phyloP scores from a whole-genome alignment of 2,888 invertebrate genomes.

The Apocheima hispidaria region DNA sequence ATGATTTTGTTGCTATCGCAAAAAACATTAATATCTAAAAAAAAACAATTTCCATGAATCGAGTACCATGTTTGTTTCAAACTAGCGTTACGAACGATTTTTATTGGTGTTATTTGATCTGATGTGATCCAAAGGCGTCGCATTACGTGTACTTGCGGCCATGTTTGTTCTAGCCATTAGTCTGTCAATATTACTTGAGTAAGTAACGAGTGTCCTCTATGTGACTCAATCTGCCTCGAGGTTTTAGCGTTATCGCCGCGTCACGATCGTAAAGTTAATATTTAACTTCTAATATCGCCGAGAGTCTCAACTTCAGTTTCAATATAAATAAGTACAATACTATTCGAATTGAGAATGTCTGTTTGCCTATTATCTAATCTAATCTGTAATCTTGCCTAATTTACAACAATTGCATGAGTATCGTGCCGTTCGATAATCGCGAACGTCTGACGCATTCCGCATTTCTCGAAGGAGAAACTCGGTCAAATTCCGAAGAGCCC shows the following conservation, averaged over 20 bases:
- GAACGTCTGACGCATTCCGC: slow-evolving; percentile 28
- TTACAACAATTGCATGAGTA: slow-evolving; percentile 17
- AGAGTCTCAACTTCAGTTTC: slow-evolving; percentile 30
- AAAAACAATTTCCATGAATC: slow-evolving; percentile 5
- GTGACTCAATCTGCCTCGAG: slow-evolving; percentile 59
- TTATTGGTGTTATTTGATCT: slow-evolving; percentile 34
- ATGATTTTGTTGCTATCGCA: background rate
- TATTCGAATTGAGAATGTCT: slow-evolving; percentile 6
- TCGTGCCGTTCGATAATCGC: slow-evolving; percentile 11
- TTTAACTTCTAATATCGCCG: slow-evolving; percentile 41
- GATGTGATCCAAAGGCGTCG: slow-evolving; percentile 46
- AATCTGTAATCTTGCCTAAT: slow-evolving; percentile 25
- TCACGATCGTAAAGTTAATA: slow-evolving; percentile 49
- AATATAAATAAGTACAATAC: background rate
- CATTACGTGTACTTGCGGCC: slow-evolving; percentile 60
- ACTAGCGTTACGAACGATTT: slow-evolving; percentile 11
- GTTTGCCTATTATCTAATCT: slow-evolving; percentile 25
- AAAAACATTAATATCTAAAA: slow-evolving; percentile 2
- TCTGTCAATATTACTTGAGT: slow-evolving; percentile 60
- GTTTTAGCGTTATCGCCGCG: slow-evolving; percentile 52
- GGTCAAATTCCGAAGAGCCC: slow-evolving; percentile 49
- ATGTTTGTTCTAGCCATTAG: slow-evolving; percentile 72
- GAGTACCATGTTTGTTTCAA: slow-evolving; percentile 13
- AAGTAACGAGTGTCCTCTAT: slow-evolving; percentile 59
- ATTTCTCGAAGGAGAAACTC: slow-evolving; percentile 39